These are phyloP conservation scores for Chorisops tibialis DNA, from an alignment of 2,888 invertebrate species.

Conservation along the genomic window DNA sequence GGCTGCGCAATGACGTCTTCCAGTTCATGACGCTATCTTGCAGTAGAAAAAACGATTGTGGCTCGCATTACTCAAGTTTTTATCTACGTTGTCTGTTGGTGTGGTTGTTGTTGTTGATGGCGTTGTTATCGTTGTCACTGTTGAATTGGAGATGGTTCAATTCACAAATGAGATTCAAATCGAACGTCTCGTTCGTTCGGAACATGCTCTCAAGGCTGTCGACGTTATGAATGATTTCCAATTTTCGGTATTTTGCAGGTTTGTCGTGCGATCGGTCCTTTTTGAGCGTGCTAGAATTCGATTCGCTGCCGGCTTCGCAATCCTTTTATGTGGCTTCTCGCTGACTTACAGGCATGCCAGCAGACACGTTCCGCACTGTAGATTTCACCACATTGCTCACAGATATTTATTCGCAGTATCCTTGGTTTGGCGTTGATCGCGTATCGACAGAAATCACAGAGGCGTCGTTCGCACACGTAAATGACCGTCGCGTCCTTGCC, in stretches of 20 bases:
- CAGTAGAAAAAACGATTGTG: constrained; percentile 14
- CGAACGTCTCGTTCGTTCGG: constrained; percentile 48
- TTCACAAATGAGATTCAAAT: constrained; percentile 47
- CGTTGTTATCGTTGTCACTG: no score
- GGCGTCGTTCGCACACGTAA: constrained; percentile 48
- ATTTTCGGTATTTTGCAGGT: constrained; percentile 33
- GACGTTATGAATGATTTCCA: constrained; percentile 48
- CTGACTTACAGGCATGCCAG: constrained; percentile 29
- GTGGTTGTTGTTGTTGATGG: neutral
- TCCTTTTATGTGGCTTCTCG: constrained; percentile 18
- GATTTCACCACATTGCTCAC: constrained; percentile 45
- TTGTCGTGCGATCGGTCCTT: constrained; percentile 25
- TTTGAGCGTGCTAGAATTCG: constrained; percentile 27
- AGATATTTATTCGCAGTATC: constrained; percentile 40
- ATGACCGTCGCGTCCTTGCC: constrained; percentile 10
- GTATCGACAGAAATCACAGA: constrained; percentile 49
- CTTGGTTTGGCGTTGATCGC: constrained; percentile 40
- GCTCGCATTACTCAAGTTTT: neutral
- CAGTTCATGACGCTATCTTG: constrained; percentile 47
- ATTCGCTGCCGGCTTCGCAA: neutral
- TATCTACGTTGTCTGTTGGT: neutral
- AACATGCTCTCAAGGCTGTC: constrained; percentile 44
- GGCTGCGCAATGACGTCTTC: constrained; percentile 47
- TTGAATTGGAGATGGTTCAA: constrained; percentile 37
- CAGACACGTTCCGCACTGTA: constrained; percentile 40